Conservation (phyloP, 2,113 vertebrate species). For the Rhabdomys dilectus region DNA sequence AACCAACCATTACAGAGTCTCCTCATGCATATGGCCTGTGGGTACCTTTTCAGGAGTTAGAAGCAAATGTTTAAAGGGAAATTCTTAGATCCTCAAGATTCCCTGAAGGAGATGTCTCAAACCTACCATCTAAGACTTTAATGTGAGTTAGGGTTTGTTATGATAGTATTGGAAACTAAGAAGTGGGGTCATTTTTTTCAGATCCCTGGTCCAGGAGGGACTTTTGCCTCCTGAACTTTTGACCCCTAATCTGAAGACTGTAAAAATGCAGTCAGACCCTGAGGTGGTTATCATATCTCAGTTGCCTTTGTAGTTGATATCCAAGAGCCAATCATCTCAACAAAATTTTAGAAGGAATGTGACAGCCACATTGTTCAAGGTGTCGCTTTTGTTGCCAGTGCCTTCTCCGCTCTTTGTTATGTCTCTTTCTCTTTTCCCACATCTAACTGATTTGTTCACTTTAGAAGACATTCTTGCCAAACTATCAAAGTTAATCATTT, state of each 20-base stretch:
- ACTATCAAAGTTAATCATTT: slow-evolving; percentile 17
- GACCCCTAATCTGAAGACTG: not conserved
- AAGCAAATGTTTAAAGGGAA: slow-evolving; percentile 51
- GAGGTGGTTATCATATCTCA: not conserved
- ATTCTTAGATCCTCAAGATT: not conserved
- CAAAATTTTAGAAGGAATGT: not conserved
- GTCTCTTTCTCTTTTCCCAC: not conserved
- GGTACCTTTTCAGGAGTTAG: slow-evolving; percentile 18
- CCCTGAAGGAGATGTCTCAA: not conserved
- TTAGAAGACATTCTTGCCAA: slow-evolving; percentile 3
- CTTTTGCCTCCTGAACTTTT: not conserved
- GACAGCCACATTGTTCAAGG: not conserved
- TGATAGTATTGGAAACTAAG: not conserved
- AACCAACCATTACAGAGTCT: slow-evolving; percentile 37
- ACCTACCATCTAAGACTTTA: not conserved
- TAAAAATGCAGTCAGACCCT: not conserved
- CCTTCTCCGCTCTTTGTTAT: not conserved
- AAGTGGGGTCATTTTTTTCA: not conserved
- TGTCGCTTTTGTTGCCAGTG: not conserved
- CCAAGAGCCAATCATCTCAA: not conserved
- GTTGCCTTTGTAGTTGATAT: not conserved
- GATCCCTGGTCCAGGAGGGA: not conserved
- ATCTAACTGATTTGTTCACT: not conserved
- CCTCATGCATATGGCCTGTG: not conserved
- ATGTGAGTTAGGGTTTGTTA: not conserved